Evolutionary conservation across 2,797 vertebrate species (phyloP), one percentile per base, ranked within the genome.

Genomic region (Arrhamphus sclerolepis): DNA sequence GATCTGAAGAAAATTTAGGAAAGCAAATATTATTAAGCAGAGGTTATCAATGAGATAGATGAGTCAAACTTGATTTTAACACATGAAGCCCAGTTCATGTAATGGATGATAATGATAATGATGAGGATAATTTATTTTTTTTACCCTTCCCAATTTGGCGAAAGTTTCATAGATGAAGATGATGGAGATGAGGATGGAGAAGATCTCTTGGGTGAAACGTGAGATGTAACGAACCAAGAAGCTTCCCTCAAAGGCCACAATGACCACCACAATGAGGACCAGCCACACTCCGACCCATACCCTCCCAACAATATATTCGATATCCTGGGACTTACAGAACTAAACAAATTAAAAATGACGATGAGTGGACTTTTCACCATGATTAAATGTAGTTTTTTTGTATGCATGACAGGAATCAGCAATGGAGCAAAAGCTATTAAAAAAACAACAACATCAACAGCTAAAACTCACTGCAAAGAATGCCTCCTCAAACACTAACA

Each of bases 151-250:
- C 0, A 99, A 91, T 75, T 99, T 99, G 89, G 81, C 56, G 84
- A 99, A 98, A 19, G 98, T 99, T 91, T 99, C 97, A 0, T 92
- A 98, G 91, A 99, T 99, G 92, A 99, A 99, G 89, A 99, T 99
- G 89, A 99, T 93, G 58, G 98, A 99, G 90, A 99, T 99, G 87
- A 99, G 96, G 88, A 98, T 95, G 91, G 98, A 96, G 89, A 99
- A 99, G 83, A 99, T 98, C 89, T 99, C 98, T 83, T 99, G 97
- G 38, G 97, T 99, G 85, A 96, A 99, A 71, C 96, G 96, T 55
- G 96, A 98, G 85, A 99, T 96, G 93, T 89, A 99, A 56, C 95
- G 94, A 65, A 99, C 98, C 84, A 99, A 89, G 91, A 98, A 94
- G 83, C 98, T 99, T 82, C 95, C 98, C 78, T 99, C 98, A 0